These are phyloP conservation scores for Catonia carolina DNA, from an alignment of 2,888 invertebrate species.

Conservation along the genomic window DNA sequence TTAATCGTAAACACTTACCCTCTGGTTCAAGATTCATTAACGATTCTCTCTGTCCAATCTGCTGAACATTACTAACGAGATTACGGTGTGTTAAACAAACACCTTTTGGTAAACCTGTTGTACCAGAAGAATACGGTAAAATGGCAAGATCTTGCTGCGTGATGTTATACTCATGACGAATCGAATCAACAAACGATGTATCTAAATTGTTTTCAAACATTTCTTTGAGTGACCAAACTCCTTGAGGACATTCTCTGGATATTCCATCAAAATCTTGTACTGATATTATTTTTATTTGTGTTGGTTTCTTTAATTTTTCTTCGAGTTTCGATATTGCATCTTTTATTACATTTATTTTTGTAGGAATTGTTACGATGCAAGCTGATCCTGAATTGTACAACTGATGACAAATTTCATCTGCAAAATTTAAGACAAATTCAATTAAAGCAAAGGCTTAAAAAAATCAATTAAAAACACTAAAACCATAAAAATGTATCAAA, in stretches of 20 bases:
- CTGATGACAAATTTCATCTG: constrained; percentile 66
- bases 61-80: constrained; percentile 31
- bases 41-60: constrained; percentile 9
- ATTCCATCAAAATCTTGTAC: constrained; percentile 9
- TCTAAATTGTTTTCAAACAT: constrained; percentile 47
- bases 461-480: too few species aligned
- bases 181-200: constrained; percentile 44
- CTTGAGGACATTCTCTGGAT: constrained; percentile 2
- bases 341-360: constrained; percentile 4
- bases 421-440: constrained; percentile 39
- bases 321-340: constrained; percentile 21
- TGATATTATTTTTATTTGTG: constrained; percentile 9
- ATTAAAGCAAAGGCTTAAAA: too few species aligned
- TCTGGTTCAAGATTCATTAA: too few species aligned
- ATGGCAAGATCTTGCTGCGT: constrained; percentile 55
- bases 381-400: constrained; percentile 49
- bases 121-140: constrained; percentile 79
- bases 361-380: constrained; percentile 2
- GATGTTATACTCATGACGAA: background rate
- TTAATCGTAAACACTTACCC: too few species aligned
- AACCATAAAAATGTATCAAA: too few species aligned
- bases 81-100: constrained; percentile 55
- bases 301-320: background rate
- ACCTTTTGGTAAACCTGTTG: constrained; percentile 75
- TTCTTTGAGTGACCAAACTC: constrained; percentile 38